Evolutionary conservation across 2,797 vertebrate genomes (phyloP), one percentile per base, ranked within the genome.

Genomic region (Catostomus latipinnis): DNA sequence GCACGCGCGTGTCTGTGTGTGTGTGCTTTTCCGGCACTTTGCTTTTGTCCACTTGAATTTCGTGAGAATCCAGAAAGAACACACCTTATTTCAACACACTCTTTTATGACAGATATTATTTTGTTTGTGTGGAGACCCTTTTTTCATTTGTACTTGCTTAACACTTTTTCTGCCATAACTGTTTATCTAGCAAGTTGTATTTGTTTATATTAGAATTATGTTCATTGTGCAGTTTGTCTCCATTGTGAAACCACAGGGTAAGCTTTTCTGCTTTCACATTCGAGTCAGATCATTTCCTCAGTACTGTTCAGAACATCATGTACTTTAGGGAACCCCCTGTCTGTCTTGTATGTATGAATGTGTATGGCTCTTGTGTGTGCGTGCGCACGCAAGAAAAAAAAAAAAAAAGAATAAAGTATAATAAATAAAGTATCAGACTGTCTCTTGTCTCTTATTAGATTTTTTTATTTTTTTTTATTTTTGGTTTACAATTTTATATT

Each of bases 31-130:
- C 71, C 46, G 57, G 34, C 34, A 34, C 34, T 3, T 34, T 34
- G 34, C 88, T 87, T 89, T 75, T 14, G 71, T 84, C 22, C 82
- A 81, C 85, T 89, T 85, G 81, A 86, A 89, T 93, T 92, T 93
- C 90, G 89, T 89, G 89, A 87, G 91, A 89, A 93, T 91, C 89
- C 86, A 90, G 89, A 91, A 87, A 34, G 34, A 84, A 89, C 89
- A 91, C 92, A 92, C 89, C 90, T 93, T 90, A 91, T 94, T 93
- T 89, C 91, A 91, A 93, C 92, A 93, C 34, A 34, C 34, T 34
- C 87, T 85, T 86, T 92, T 90, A 90, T 93, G 91, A 92, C 92
- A 93, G 83, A 34, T 86, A 88, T 90, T 87, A 81, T 83, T 82
- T 34, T 34, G 34, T 34, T 34, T 34, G 34, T 34, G 34, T 34